phyloP scores from a whole-genome alignment of 2,888 invertebrate genomes.

The Gerosis bhagava region DNA sequence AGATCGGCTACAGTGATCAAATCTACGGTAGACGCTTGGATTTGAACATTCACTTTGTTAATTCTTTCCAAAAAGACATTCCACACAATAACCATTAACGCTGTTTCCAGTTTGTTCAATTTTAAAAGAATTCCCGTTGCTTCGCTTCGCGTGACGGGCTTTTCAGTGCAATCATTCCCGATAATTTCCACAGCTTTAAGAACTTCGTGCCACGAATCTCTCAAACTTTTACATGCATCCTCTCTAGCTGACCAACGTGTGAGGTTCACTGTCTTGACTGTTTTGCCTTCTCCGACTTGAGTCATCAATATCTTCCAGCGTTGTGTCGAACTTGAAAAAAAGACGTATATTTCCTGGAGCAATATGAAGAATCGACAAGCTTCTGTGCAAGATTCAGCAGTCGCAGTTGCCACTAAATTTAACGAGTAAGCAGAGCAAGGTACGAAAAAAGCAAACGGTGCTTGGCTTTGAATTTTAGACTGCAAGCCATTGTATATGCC shows the following conservation, averaged over 20 bases:
- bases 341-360: constrained; percentile 30
- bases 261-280: constrained; percentile 38
- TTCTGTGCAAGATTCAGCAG: constrained; percentile 32
- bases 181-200: not conserved
- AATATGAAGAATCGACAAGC: constrained; percentile 33
- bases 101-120: constrained; percentile 25
- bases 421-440: constrained; percentile 31
- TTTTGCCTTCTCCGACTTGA: constrained; percentile 30
- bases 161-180: not conserved
- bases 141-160: not conserved
- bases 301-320: constrained; percentile 27
- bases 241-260: constrained; percentile 44
- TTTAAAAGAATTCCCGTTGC: constrained; percentile 1
- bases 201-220: constrained; percentile 25
- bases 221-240: constrained; percentile 35
- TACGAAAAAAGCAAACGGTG: not conserved
- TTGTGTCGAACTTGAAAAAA: constrained; percentile 25
- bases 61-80: constrained; percentile 25
- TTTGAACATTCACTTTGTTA: constrained; percentile 7
- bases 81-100: constrained; percentile 27
- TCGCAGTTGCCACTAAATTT: constrained; percentile 30
- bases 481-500: constrained; percentile 25
- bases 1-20: constrained; percentile 13
- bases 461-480: too few relatives aligned
- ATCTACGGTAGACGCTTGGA: not conserved